Conservation (phyloP, 2,888 invertebrate genomes). For the Noctua pronuba region DNA sequence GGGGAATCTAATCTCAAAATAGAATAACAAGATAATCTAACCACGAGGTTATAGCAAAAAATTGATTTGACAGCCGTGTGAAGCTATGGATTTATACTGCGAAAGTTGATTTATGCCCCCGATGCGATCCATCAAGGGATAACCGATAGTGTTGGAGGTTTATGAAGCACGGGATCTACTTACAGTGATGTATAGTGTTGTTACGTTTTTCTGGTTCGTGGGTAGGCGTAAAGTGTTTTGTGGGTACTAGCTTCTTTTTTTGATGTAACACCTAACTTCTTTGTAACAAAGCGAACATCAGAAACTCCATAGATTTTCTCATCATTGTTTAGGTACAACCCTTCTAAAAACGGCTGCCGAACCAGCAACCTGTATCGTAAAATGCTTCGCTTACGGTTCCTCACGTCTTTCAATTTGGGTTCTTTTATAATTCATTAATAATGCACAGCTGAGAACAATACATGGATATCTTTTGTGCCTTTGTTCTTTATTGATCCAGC, state of each 20-base stretch:
- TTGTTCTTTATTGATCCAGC: neutral
- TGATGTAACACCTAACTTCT: neutral
- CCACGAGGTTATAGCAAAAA: constrained; percentile 64
- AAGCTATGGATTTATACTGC: constrained; percentile 73
- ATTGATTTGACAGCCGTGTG: constrained; percentile 68
- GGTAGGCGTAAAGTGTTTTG: constrained; percentile 19
- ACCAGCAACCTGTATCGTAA: neutral
- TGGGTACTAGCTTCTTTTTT: neutral
- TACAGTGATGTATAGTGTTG: constrained; percentile 62
- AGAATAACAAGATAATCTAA: constrained; percentile 69
- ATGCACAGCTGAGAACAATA: neutral
- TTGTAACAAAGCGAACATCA: neutral
- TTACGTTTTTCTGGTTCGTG: constrained; percentile 51
- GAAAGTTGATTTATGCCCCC: constrained; percentile 76
- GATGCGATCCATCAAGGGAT: constrained; percentile 75
- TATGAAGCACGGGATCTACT: constrained; percentile 63
- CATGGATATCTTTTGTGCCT: neutral
- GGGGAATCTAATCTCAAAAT: constrained; percentile 57
- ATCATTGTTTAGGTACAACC: neutral
- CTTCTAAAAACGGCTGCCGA: neutral
- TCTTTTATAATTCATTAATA: neutral
- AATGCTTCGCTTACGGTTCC: neutral
- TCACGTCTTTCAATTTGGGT: neutral
- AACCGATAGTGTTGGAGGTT: constrained; percentile 71
- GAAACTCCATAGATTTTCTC: neutral